These are phyloP conservation scores for Poeciliopsis retropinna DNA, from an alignment of 2,113 vertebrate genomes.

Conservation along the genomic window DNA sequence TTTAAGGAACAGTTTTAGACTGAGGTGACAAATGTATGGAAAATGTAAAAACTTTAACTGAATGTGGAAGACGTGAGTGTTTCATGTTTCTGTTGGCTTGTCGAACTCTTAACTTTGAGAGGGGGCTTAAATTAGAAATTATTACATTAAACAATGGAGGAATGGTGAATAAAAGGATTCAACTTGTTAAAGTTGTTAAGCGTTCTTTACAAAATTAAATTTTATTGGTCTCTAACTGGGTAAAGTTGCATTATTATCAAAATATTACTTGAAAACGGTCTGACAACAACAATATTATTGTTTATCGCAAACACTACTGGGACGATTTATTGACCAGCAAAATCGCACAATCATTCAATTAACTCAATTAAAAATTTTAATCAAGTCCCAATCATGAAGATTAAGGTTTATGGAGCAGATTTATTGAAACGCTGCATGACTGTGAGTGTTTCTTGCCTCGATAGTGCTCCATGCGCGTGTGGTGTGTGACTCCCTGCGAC, in stretches of 20 bases:
- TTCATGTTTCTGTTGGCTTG: too few relatives aligned
- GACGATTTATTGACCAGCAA: too few relatives aligned
- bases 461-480: constrained; percentile 80
- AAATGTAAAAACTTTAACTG: neutral
- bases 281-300: too few relatives aligned
- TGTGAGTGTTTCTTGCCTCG: constrained; percentile 49
- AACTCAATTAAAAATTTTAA: too few relatives aligned
- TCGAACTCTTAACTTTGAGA: neutral
- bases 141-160: neutral
- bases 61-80: too few relatives aligned
- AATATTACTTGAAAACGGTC: too few relatives aligned
- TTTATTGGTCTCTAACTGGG: too few relatives aligned
- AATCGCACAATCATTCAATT: too few relatives aligned
- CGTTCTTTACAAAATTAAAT: too few relatives aligned
- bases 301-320: too few relatives aligned
- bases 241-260: too few relatives aligned
- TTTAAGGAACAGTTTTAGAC: neutral
- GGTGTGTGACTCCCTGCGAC: constrained; percentile 88
- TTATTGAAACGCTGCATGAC: neutral
- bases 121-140: neutral
- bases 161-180: neutral
- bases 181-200: neutral
- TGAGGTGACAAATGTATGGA: neutral
- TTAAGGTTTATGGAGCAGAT: neutral
- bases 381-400: neutral